Conservation (phyloP, 2,888 invertebrate genomes). For the Temnothorax unifasciatus region DNA sequence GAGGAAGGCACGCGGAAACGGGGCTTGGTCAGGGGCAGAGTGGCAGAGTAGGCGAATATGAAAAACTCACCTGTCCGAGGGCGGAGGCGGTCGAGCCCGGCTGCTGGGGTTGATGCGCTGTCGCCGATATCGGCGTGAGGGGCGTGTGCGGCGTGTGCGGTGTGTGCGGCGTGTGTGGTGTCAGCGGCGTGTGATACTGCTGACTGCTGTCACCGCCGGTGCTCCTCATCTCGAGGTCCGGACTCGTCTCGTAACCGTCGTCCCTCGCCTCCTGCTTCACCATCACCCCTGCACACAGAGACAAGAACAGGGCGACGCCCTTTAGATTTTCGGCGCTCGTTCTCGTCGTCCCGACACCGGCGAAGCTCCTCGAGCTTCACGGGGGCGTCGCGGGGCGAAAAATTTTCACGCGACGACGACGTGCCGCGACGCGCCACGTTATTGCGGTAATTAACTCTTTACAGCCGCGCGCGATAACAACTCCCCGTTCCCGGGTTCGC, state of each 20-base stretch:
- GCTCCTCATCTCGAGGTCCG: constrained; percentile 87
- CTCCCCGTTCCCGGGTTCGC: not conserved
- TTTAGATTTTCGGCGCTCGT: constrained; percentile 55
- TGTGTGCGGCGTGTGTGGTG: constrained; percentile 85
- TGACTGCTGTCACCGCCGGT: constrained; percentile 86
- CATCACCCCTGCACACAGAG: constrained; percentile 81
- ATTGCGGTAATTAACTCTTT: constrained; percentile 24
- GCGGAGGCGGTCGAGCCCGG: constrained; percentile 84
- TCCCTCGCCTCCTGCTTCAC: constrained; percentile 92
- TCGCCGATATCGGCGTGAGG: constrained; percentile 85
- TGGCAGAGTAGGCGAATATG: constrained; percentile 43
- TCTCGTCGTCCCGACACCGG: constrained; percentile 35
- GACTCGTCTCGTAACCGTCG: constrained; percentile 96
- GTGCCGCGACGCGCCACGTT: not conserved
- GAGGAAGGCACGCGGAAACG: not conserved
- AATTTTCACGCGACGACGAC: not conserved
- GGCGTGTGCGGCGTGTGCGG: constrained; percentile 86
- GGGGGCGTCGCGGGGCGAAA: constrained; percentile 2
- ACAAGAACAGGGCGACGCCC: constrained; percentile 48
- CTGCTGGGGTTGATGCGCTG: constrained; percentile 85
- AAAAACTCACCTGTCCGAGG: constrained; percentile 83
- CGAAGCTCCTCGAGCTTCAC: not conserved
- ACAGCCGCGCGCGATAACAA: constrained; percentile 29
- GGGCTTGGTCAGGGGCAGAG: not conserved
- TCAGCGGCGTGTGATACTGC: constrained; percentile 86